These are phyloP conservation scores for Pomatostomus ruficeps DNA, from an alignment of 2,113 vertebrate species.

Conservation along the genomic window DNA sequence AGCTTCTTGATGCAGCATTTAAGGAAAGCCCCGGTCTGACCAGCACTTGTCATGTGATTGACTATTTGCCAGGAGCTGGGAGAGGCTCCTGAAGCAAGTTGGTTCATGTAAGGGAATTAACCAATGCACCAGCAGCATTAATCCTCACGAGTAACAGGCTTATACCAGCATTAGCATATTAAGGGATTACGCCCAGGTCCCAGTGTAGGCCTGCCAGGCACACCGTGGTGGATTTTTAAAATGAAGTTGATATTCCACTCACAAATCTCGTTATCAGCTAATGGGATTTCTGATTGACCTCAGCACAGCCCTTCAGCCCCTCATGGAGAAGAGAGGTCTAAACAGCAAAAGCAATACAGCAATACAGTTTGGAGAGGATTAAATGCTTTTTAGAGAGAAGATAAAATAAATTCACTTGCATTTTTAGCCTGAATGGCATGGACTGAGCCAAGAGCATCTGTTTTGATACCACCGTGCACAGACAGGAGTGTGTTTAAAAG, in stretches of 20 bases:
- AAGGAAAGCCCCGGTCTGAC: background rate
- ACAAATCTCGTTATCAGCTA: constrained; percentile 57
- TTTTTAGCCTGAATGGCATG: background rate
- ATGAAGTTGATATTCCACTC: constrained; percentile 17
- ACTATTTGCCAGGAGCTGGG: background rate
- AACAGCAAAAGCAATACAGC: constrained; percentile 11
- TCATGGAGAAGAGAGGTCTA: background rate
- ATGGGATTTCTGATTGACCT: constrained; percentile 50
- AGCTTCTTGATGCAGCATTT: background rate
- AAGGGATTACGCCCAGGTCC: constrained; percentile 46
- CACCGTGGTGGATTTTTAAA: background rate
- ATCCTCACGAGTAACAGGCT: constrained; percentile 33
- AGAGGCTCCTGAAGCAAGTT: constrained; percentile 10
- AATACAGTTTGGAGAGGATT: background rate
- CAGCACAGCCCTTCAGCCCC: background rate
- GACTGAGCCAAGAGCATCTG: background rate
- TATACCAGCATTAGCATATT: constrained; percentile 35
- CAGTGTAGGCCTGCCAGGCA: background rate
- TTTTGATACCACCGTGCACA: background rate
- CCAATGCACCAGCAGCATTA: constrained; percentile 10
- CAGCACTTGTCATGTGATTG: background rate
- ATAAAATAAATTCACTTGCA: background rate
- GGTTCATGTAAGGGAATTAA: constrained; percentile 49
- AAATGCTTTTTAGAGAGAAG: background rate
- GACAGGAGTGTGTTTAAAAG: background rate